Conservation (phyloP, 2,113 vertebrate genomes). For the Myrmecobius fasciatus region DNA sequence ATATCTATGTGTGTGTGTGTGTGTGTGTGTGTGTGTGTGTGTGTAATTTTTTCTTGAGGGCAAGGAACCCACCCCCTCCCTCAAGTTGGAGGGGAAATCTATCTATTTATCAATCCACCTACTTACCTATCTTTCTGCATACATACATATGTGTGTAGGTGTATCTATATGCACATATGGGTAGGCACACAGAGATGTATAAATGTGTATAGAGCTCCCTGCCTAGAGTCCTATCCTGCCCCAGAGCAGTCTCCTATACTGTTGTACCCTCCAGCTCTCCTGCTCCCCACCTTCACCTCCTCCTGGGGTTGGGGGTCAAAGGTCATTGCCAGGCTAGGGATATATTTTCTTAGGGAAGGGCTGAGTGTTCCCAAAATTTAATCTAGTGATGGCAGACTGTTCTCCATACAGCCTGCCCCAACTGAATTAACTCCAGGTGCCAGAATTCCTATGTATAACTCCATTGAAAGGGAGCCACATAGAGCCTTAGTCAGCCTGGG, state of each 20-base stretch:
- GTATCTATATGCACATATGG: neutral
- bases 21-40: no score
- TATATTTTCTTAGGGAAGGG: neutral
- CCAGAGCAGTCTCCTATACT: neutral
- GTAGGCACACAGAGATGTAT: neutral
- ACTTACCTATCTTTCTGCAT: neutral
- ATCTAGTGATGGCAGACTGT: neutral
- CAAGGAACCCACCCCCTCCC: neutral
- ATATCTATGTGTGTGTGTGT: no score
- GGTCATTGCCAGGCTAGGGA: neutral
- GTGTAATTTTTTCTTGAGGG: neutral
- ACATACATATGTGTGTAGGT: neutral
- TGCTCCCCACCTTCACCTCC: neutral
- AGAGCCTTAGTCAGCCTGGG: neutral
- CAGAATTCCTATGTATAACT: neutral
- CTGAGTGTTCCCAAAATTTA: neutral
- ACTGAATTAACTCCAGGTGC: conserved; percentile 4
- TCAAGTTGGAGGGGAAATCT: neutral
- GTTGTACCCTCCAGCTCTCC: neutral
- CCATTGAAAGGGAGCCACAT: neutral
- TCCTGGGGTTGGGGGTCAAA: neutral
- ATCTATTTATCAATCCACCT: neutral
- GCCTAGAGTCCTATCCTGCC: neutral
- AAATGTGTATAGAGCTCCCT: neutral
- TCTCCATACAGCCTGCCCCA: neutral